These are phyloP conservation scores for Tenualosa ilisha DNA, from an alignment of 2,797 vertebrate genomes.

Conservation along the genomic window DNA sequence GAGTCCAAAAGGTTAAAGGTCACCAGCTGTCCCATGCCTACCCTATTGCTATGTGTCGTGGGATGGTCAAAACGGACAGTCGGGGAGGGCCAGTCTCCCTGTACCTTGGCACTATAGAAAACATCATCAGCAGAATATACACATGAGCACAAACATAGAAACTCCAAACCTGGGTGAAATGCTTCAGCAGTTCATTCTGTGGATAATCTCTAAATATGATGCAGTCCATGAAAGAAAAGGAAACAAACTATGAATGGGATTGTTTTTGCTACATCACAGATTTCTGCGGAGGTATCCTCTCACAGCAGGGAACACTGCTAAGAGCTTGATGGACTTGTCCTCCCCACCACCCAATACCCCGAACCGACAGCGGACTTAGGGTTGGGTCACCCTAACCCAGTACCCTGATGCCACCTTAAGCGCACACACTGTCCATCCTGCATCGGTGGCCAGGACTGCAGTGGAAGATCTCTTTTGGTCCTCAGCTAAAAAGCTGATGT, in stretches of 20 bases:
- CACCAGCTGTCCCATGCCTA: neutral
- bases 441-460: neutral
- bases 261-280: constrained; percentile 72
- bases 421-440: neutral
- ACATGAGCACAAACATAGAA: neutral
- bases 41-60: constrained; percentile 45
- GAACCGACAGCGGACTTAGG: neutral
- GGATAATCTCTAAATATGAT: neutral
- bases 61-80: constrained; percentile 55
- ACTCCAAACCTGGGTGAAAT: neutral
- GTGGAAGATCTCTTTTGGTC: constrained; percentile 48
- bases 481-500: constrained; percentile 47
- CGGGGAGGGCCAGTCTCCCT: constrained; percentile 51
- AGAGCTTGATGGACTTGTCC: neutral
- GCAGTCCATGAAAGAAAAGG: constrained; percentile 27
- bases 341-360: too few relatives aligned
- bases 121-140: neutral
- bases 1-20: neutral
- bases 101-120: constrained; percentile 63
- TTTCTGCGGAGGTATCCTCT: constrained; percentile 31
- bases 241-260: constrained; percentile 38
- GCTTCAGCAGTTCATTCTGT: neutral
- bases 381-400: too few relatives aligned
- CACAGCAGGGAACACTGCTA: neutral
- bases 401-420: neutral